A percentile compares a stretch with the other conserved stretches of the same genome.
Conservation (phyloP, 92 coral and sea anemone genomes). For the Ricordea florida region DNA sequence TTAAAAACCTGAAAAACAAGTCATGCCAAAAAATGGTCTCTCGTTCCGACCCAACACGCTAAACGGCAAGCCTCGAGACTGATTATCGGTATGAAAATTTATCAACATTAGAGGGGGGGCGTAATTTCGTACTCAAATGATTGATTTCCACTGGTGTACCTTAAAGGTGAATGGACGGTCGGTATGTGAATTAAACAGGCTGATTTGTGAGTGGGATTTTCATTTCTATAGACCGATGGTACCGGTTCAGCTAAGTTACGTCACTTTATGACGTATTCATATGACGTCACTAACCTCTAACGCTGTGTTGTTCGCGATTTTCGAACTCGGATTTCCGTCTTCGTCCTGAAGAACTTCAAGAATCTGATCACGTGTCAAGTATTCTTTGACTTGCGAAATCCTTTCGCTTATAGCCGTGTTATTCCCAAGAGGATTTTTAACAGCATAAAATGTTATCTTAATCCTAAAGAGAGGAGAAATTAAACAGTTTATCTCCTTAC, state of each 20-base stretch:
- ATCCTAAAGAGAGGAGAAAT: constrained; percentile 13
- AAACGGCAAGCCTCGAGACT: no score
- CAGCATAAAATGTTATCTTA: constrained; percentile 61
- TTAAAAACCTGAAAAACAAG: constrained; percentile 43
- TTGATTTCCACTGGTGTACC: no score
- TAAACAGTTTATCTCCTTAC: not conserved
- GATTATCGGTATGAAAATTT: no score
- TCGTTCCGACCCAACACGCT: not conserved
- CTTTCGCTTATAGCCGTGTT: constrained; percentile 33
- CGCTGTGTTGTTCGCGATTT: constrained; percentile 58
- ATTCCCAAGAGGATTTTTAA: constrained; percentile 44
- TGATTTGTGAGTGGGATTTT: no score
- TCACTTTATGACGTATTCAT: no score
- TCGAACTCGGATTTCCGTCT: constrained; percentile 61
- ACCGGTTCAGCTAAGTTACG: no score
- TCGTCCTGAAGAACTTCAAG: constrained; percentile 53
- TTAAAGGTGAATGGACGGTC: no score
- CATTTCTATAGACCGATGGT: no score
- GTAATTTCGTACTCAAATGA: no score
- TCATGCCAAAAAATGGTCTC: not conserved
- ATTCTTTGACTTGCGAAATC: constrained; percentile 34
- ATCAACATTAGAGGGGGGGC: no score
- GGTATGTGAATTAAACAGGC: no score
- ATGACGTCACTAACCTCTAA: constrained; percentile 24
- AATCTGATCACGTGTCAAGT: constrained; percentile 54